Conservation (phyloP, 2,888 invertebrate species). For the Eudasyphora cyanicolor region DNA sequence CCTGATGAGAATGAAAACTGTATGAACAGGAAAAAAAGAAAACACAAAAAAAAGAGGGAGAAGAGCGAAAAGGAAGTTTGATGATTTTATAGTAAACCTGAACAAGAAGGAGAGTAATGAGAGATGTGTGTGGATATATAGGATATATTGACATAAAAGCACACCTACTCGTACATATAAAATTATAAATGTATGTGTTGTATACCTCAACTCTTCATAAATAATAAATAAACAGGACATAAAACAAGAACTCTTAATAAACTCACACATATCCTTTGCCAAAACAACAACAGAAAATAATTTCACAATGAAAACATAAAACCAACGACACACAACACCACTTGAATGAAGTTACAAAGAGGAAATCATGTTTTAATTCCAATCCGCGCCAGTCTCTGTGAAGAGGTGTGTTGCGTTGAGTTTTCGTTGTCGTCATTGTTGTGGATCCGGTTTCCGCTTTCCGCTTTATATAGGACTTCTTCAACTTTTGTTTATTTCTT, state of each 20-base stretch:
- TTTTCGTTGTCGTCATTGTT: background rate
- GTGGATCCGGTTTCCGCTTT: background rate
- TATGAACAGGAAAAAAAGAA: too few species aligned
- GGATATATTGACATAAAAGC: slow-evolving; percentile 7
- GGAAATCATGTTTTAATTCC: slow-evolving; percentile 8
- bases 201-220: slow-evolving; percentile 54
- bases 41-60: too few species aligned
- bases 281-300: background rate
- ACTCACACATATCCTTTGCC: background rate
- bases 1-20: slow-evolving; percentile 36
- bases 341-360: background rate
- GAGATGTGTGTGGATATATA: background rate
- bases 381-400: background rate
- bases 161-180: background rate
- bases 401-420: background rate
- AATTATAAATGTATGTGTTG: slow-evolving; percentile 3
- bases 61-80: background rate
- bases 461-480: background rate
- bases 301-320: slow-evolving; percentile 37
- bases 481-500: background rate
- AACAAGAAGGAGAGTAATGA: too few species aligned
- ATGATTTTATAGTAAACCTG: slow-evolving; percentile 29
- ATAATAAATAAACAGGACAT: slow-evolving; percentile 45
- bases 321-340: background rate
- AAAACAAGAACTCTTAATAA: background rate